Base-by-base conservation (phyloP, 2,113 vertebrate genomes). In the Bucco capensis region DNA sequence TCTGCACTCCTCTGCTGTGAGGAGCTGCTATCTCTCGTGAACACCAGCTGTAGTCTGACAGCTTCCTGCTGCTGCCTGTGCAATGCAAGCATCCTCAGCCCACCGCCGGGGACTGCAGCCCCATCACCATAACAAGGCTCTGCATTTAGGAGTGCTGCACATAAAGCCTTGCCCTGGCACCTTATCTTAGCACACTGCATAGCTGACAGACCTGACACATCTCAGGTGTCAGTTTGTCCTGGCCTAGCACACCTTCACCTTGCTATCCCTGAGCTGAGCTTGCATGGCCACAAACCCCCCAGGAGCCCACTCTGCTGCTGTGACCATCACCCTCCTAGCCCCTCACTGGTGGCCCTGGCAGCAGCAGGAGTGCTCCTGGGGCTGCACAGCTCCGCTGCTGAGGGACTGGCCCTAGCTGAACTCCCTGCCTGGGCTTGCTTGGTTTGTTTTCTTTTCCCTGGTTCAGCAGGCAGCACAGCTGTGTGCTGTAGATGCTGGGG, bases 321-420 rank as follows among this genome's bases (percentile, higher is more conserved):
- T 0, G 2, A 5, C 31, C 31, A 5, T 21, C 28, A 5, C 50
- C 27, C n/a, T 42, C 2, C 37, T 0, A 0, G 14, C 25, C 28
- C 12, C 30, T 40, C 10, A 0, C 16, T 19, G 5, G 25, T 19
- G 56, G 77, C 50, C 77, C 40, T 5, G 2, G 25, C 5, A 1
- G 19, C 3, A 58, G 47, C 57, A 12, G 42, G 6, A 47, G 62
- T 1, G 1, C 24, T 35, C 22, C 40, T 3, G 37, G 72, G 57
- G 35, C 60, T 6, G 47, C 33, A 2, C 15, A 3, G 38, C 4
- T 19, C 49, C 4, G 35, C 28, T 1, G 1, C 40, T 10, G 19
- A 0, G 30, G 30, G 74, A 14, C 14, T 28, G 71, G 49, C 72
- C 72, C 58, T n/a, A 0, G 72, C 54, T 51, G 76, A 86, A 37